Evolutionary conservation across 2,888 invertebrate genomes (phyloP), one percentile per base, ranked within the genome.

Genomic region (Tetragonisca angustula): DNA sequence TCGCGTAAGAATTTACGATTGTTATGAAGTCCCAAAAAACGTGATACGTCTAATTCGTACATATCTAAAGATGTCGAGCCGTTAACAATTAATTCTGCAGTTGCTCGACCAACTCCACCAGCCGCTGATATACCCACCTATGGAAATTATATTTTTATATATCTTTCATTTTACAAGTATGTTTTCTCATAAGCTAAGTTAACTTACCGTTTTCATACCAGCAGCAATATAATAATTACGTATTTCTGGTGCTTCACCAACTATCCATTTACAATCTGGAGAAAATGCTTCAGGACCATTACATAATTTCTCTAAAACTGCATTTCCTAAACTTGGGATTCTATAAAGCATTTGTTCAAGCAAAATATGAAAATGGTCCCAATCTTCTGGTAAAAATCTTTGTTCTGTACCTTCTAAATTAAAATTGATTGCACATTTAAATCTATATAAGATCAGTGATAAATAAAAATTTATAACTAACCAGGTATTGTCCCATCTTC

Each of bases 261-360:
- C 96, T 76, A 99, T 98, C 97, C 98, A 98, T 93, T 97, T 98
- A 94, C 98, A 98, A 94, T 99, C 99, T 0, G 99, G 99, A 6
- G 99, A 98, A 95, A 99, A 99, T 2, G 98, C 98, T 95, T 99
- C 99, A 0, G 99, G 97, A 0, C 98, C 97, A 92, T 98, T 98
- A 91, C 97, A 97, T 21, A 99, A 95, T 86, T 97, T 96, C 90
- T 98, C 97, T 24, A 99, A 95, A 15, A 96, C 95, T 0, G 97
- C 97, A 68, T 96, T 95, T 50, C 96, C 96, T 73, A 99, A 95
- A 69, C 95, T 95, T 0, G 99, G 99, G 81, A 98, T 97, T 43
- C 99, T 96, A 87, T 97, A 96, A 62, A 99, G 95, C 89, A 99
- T 95, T 92, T 98, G 97, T 89, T 98, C 98, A 52, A 99, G 95